Percentiles rank a stretch among this genome's conserved stretches.
Evolutionary conservation across 2,797 vertebrate genomes (phyloP).

Genomic region (Sebastes vulpes): DNA sequence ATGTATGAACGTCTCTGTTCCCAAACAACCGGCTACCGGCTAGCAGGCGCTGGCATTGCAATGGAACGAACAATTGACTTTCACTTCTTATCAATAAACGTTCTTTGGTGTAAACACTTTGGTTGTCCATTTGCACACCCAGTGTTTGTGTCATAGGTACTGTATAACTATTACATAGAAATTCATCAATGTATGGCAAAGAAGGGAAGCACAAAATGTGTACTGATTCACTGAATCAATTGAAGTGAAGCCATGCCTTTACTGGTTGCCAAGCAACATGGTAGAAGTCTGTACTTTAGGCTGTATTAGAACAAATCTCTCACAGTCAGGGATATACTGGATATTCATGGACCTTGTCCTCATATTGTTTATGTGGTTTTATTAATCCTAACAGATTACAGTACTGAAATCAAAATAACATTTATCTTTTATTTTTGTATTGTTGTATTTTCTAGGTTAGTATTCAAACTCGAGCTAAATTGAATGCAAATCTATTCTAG

Average conservation of each 20-base stretch:
- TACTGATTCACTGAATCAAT: neutral
- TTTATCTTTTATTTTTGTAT: neutral
- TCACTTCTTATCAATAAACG: no score
- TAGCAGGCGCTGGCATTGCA: accelerated
- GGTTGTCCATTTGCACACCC: neutral
- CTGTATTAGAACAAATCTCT: neutral
- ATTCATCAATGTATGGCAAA: neutral
- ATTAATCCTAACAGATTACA: neutral
- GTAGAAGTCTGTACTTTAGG: neutral
- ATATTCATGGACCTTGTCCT: neutral
- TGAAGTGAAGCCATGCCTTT: constrained; percentile 14
- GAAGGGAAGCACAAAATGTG: neutral
- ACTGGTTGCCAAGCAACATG: constrained; percentile 47
- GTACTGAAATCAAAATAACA: neutral
- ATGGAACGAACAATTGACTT: no score
- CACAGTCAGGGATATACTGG: neutral
- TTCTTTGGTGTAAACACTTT: neutral
- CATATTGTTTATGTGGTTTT: neutral
- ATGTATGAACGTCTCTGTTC: no score
- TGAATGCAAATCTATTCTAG: neutral
- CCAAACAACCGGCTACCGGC: no score
- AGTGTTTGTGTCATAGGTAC: neutral
- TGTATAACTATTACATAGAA: neutral
- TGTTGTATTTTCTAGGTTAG: neutral
- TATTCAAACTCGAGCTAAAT: neutral